phyloP scores from a whole-genome alignment of 2,797 vertebrate species.

The Lindbergichthys nudifrons region DNA sequence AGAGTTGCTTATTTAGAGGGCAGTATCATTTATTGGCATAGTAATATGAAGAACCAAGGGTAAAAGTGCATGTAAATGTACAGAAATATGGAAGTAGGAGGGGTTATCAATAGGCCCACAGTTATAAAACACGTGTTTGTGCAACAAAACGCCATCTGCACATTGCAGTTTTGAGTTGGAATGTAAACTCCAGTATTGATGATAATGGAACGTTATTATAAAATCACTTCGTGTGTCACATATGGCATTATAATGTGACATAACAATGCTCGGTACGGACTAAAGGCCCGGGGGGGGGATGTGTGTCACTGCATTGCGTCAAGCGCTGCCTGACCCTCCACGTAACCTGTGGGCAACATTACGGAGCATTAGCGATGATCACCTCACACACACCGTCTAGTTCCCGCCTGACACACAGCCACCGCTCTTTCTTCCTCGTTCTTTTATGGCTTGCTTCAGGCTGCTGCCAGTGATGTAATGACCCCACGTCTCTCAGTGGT shows the following conservation, averaged over 20 bases:
- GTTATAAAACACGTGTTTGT: slow-evolving; percentile 6
- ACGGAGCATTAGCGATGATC: slow-evolving; percentile 58
- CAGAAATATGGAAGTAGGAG: neutral
- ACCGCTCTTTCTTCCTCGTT: slow-evolving; percentile 45
- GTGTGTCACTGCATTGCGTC: slow-evolving; percentile 64
- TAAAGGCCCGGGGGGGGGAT: slow-evolving; percentile 42
- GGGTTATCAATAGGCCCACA: neutral
- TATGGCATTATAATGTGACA: slow-evolving; percentile 31
- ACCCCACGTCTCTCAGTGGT: slow-evolving; percentile 62
- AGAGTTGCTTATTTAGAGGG: neutral
- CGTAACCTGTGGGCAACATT: slow-evolving; percentile 56
- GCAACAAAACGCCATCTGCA: neutral
- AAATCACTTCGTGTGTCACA: neutral
- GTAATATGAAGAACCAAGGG: neutral
- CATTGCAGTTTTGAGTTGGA: slow-evolving; percentile 1
- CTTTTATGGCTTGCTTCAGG: slow-evolving; percentile 58
- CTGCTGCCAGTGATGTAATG: slow-evolving; percentile 74
- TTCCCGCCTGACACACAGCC: slow-evolving; percentile 44
- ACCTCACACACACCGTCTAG: slow-evolving; percentile 27
- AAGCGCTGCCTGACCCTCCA: slow-evolving; percentile 46
- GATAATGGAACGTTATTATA: slow-evolving; percentile 7
- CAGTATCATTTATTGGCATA: slow-evolving; percentile 8
- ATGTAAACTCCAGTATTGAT: slow-evolving; percentile 3
- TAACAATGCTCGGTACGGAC: slow-evolving; percentile 42
- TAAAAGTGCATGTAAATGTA: neutral